phyloP scores from a whole-genome alignment of 1,140 invertebrate genomes.

The Pseudomyrmex flavicornis region DNA sequence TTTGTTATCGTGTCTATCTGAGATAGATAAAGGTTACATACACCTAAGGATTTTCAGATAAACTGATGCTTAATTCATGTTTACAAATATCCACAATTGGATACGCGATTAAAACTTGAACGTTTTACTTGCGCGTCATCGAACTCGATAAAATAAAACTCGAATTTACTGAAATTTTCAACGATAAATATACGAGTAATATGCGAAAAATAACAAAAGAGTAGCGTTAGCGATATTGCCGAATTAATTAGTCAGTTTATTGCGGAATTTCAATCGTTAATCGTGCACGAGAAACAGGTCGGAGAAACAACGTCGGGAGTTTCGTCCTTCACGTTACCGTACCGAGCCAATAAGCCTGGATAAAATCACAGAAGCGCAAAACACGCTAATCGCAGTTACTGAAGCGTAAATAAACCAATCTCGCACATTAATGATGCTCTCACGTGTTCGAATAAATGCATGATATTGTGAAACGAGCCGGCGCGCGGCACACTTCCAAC shows the following conservation, averaged over 20 bases:
- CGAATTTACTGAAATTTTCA: too few species aligned
- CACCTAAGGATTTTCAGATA: too few species aligned
- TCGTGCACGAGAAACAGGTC: background rate
- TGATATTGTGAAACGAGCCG: background rate
- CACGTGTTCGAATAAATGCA: constrained; percentile 3
- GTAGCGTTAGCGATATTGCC: background rate
- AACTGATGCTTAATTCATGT: too few species aligned
- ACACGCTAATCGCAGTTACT: background rate
- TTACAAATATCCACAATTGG: too few species aligned
- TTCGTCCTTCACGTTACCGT: background rate
- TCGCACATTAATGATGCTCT: background rate
- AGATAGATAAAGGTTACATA: background rate
- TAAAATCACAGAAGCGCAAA: constrained; percentile 1
- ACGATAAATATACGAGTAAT: too few species aligned
- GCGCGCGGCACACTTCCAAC: background rate
- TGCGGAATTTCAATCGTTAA: background rate
- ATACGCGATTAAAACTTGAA: too few species aligned
- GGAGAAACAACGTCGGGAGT: too few species aligned
- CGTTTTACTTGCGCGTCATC: too few species aligned
- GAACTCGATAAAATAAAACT: too few species aligned
- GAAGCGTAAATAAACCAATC: constrained; percentile 3
- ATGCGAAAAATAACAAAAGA: too few species aligned
- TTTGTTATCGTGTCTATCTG: too few species aligned
- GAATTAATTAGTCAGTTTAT: background rate
- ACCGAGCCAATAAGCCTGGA: background rate